Percentiles rank a stretch among this genome's conserved stretches.
phyloP scores from a whole-genome alignment of 2,888 invertebrate genomes.

The Conistra vaccinii region DNA sequence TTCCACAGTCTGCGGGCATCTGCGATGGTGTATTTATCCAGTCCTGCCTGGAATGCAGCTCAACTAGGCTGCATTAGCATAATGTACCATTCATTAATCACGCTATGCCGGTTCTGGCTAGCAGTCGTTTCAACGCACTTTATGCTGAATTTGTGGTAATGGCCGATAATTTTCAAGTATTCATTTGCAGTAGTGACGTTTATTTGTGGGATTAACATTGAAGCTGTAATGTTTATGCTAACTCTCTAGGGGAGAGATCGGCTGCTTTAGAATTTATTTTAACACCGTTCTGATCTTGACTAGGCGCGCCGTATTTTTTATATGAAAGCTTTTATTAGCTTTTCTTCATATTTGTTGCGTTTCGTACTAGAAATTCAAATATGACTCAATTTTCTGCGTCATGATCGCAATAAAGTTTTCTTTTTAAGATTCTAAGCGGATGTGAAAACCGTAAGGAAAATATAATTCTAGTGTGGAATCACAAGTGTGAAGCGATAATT shows the following conservation, averaged over 20 bases:
- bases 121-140: conserved; percentile 61
- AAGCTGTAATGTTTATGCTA: conserved; percentile 27
- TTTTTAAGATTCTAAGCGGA: conserved; percentile 17
- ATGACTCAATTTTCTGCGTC: background rate
- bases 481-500: conserved; percentile 51
- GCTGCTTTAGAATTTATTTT: conserved; percentile 20
- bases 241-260: conserved; percentile 35
- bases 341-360: background rate
- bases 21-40: conserved; percentile 62
- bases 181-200: conserved; percentile 58
- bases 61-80: conserved; percentile 68
- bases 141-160: conserved; percentile 63
- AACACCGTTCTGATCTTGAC: conserved; percentile 13
- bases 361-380: no score
- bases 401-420: background rate
- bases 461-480: conserved; percentile 1
- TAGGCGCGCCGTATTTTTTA: conserved; percentile 1
- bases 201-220: conserved; percentile 54
- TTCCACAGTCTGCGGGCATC: conserved; percentile 39
- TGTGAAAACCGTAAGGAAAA: conserved; percentile 16
- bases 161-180: conserved; percentile 61
- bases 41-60: conserved; percentile 69
- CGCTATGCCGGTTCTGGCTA: conserved; percentile 55
- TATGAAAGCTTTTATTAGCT: background rate
- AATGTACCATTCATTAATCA: conserved; percentile 73